A percentile compares a stretch with the other conserved stretches of the same genome.
These are phyloP conservation scores for Cryptus viduatorius DNA, from an alignment of 2,888 invertebrate genomes.

Conservation along the genomic window DNA sequence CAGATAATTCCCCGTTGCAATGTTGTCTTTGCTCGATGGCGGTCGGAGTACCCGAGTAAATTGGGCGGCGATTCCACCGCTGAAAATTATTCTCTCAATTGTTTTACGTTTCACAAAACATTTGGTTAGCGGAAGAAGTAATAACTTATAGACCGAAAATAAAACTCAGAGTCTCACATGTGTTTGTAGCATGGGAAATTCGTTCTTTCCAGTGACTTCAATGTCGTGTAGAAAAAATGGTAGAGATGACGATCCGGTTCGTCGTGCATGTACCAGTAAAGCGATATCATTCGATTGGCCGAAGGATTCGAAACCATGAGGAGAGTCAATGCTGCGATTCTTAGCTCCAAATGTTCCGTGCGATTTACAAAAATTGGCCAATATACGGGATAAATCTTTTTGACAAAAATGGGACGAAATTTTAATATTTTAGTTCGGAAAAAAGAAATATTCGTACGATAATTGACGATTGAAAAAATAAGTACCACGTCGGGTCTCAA, in stretches of 20 bases:
- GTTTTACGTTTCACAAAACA: background rate
- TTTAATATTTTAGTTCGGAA: too few species aligned
- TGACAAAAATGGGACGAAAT: slow-evolving; percentile 36
- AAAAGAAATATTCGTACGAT: too few species aligned
- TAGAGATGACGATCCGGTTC: slow-evolving; percentile 89
- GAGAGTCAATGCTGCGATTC: slow-evolving; percentile 89
- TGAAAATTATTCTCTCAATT: slow-evolving; percentile 79
- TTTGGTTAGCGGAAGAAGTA: background rate
- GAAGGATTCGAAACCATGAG: slow-evolving; percentile 89
- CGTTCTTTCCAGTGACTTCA: slow-evolving; percentile 89
- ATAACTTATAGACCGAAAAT: slow-evolving; percentile 3
- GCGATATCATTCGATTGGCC: slow-evolving; percentile 88
- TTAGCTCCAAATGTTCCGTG: slow-evolving; percentile 89
- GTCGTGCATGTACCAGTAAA: slow-evolving; percentile 89
- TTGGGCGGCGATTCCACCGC: slow-evolving; percentile 89
- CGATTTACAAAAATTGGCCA: slow-evolving; percentile 90
- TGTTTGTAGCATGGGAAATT: slow-evolving; percentile 89
- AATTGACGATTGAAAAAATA: slow-evolving; percentile 34
- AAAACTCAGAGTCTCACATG: slow-evolving; percentile 86
- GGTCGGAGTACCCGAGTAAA: slow-evolving; percentile 88
- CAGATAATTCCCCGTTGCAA: slow-evolving; percentile 91
- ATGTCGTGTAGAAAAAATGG: slow-evolving; percentile 90
- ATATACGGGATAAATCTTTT: slow-evolving; percentile 87
- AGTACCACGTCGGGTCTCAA: slow-evolving; percentile 86
- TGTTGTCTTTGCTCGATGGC: slow-evolving; percentile 86